A percentile compares a stretch with the other conserved stretches of the same genome.
Conservation (phyloP, 2,797 vertebrate species). For the Trachops cirrhosus region DNA sequence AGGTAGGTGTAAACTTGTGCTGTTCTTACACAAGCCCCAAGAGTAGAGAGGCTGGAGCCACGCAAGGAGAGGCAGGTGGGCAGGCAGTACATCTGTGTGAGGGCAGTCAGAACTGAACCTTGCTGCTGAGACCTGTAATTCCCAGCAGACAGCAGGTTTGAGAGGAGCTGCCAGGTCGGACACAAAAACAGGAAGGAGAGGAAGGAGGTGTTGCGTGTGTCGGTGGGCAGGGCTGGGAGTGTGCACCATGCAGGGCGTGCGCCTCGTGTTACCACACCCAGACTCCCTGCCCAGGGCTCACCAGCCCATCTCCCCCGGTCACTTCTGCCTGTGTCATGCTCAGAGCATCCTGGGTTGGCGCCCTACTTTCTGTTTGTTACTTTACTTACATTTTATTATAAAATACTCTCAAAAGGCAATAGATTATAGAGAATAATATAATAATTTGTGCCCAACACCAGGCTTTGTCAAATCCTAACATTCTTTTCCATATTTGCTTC, state of each 20-base stretch:
- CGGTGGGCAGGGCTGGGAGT: not conserved
- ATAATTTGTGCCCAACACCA: not conserved
- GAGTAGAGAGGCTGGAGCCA: not conserved
- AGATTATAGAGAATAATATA: not conserved
- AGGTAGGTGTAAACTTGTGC: not conserved
- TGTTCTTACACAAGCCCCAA: not conserved
- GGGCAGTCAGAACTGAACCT: no score
- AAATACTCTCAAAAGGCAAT: not conserved
- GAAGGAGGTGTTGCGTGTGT: not conserved
- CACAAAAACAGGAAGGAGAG: not conserved
- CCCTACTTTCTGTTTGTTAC: not conserved
- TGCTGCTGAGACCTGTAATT: not conserved
- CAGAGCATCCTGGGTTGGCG: not conserved
- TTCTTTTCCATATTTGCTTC: not conserved
- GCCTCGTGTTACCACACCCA: not conserved
- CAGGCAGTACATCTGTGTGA: not conserved
- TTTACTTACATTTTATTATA: not conserved
- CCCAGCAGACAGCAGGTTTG: not conserved
- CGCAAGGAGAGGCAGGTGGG: not conserved
- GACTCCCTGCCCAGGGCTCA: fast-evolving
- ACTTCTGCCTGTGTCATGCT: not conserved
- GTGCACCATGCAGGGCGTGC: not conserved
- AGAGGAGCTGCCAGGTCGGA: not conserved
- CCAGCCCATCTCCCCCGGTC: not conserved
- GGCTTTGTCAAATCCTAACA: not conserved